phyloP scores from a whole-genome alignment of 2,888 invertebrate species.

The Tipula helvola region DNA sequence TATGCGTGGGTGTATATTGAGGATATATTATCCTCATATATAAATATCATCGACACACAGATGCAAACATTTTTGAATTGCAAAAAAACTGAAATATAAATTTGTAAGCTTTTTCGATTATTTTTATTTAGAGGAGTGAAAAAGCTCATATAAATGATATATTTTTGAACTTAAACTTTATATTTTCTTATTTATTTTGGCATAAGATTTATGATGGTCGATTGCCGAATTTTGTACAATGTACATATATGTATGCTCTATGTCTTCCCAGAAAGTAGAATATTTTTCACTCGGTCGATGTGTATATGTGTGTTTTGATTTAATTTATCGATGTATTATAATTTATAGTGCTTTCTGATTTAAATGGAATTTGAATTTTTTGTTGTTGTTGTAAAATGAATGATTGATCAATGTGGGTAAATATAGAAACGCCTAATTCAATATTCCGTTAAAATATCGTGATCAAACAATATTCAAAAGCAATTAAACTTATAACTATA shows the following conservation, averaged over 20 bases:
- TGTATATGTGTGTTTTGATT: neutral
- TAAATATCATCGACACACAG: neutral
- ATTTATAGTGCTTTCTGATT: neutral
- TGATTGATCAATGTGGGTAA: neutral
- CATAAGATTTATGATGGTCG: neutral
- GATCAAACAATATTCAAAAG: neutral
- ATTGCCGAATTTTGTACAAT: neutral
- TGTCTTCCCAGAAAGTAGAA: neutral
- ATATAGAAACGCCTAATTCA: neutral
- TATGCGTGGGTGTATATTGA: neutral
- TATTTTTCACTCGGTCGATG: neutral
- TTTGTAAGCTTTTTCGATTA: neutral
- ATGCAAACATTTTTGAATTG: too few species aligned
- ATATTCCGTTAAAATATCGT: neutral
- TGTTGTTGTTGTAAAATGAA: neutral
- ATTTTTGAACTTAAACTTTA: neutral
- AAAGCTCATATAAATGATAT: neutral
- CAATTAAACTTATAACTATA: neutral
- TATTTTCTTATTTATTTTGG: neutral
- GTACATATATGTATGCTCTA: neutral
- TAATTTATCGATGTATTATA: neutral
- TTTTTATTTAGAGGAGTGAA: neutral
- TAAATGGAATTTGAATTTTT: neutral
- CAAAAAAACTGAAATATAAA: neutral
- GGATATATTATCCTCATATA: neutral